These are phyloP conservation scores for Zingel zingel DNA, from an alignment of 2,113 vertebrate genomes.

Conservation along the genomic window DNA sequence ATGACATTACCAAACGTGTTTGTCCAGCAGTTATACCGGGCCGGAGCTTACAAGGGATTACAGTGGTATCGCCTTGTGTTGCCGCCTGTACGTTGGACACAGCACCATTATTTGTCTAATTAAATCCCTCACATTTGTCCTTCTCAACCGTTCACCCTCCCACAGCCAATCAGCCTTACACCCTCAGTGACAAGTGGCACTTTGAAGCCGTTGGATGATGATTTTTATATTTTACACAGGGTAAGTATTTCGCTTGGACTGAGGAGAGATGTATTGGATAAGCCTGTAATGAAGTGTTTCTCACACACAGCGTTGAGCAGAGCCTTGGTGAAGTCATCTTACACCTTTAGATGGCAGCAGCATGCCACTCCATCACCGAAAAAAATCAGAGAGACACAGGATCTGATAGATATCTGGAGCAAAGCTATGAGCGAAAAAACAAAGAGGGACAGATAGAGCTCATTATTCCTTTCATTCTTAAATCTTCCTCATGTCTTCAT, in stretches of 20 bases:
- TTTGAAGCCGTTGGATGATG: constrained; percentile 28
- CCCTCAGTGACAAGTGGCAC: constrained; percentile 29
- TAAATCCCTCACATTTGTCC: constrained; percentile 23
- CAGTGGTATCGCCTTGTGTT: background rate
- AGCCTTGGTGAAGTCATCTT: background rate
- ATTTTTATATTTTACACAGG: constrained; percentile 23
- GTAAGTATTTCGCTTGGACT: constrained; percentile 3
- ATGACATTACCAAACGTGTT: background rate
- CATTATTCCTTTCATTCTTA: constrained; percentile 73
- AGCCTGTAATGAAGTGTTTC: constrained; percentile 38
- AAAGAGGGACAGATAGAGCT: constrained; percentile 65
- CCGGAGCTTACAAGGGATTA: constrained; percentile 29
- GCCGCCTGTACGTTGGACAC: background rate
- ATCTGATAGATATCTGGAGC: constrained; percentile 34
- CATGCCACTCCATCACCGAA: constrained; percentile 30
- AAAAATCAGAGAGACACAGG: background rate
- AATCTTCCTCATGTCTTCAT: constrained; percentile 69
- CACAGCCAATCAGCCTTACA: background rate
- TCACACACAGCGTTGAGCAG: background rate
- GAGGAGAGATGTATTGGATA: constrained; percentile 14
- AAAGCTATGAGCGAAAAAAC: constrained; percentile 31
- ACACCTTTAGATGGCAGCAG: constrained; percentile 78
- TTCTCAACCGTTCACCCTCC: constrained; percentile 1
- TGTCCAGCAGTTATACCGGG: constrained; percentile 15
- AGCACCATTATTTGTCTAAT: constrained; percentile 26